phyloP scores from a whole-genome alignment of 2,113 vertebrate genomes.

The Gadus macrocephalus region DNA sequence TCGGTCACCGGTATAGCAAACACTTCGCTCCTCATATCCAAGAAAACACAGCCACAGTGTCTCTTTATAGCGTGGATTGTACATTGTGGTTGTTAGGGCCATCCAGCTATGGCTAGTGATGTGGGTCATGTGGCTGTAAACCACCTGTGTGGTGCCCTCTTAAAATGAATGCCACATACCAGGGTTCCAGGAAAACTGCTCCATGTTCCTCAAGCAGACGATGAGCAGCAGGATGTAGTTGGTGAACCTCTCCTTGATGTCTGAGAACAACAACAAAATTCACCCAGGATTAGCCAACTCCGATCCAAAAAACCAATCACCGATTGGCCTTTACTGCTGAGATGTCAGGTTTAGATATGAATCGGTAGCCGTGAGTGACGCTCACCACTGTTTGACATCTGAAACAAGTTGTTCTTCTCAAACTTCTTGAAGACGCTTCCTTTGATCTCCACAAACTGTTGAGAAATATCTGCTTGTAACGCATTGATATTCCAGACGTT shows the following conservation, averaged over 20 bases:
- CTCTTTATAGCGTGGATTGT: too few species aligned
- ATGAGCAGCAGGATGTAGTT: constrained; percentile 95
- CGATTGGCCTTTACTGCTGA: constrained; percentile 23
- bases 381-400: constrained; percentile 98
- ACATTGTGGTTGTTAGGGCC: too few species aligned
- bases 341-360: background rate
- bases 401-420: constrained; percentile 99
- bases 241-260: constrained; percentile 98
- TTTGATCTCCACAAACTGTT: constrained; percentile 99
- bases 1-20: background rate
- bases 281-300: constrained; percentile 60
- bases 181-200: constrained; percentile 99
- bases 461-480: constrained; percentile 5
- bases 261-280: constrained; percentile 69
- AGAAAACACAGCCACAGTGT: too few species aligned
- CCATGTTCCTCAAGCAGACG: constrained; percentile 98
- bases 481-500: background rate
- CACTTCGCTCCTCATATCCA: too few species aligned
- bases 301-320: constrained; percentile 40
- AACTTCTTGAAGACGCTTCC: constrained; percentile 99
- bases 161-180: constrained; percentile 64
- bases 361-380: background rate
- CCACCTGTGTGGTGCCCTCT: too few species aligned
- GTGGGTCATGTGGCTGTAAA: too few species aligned
- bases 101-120: too few species aligned